A percentile compares a stretch with the other conserved stretches of the same genome.
These are phyloP conservation scores for Ectemnius lituratus DNA, from an alignment of 2,888 invertebrate species.

Conservation along the genomic window DNA sequence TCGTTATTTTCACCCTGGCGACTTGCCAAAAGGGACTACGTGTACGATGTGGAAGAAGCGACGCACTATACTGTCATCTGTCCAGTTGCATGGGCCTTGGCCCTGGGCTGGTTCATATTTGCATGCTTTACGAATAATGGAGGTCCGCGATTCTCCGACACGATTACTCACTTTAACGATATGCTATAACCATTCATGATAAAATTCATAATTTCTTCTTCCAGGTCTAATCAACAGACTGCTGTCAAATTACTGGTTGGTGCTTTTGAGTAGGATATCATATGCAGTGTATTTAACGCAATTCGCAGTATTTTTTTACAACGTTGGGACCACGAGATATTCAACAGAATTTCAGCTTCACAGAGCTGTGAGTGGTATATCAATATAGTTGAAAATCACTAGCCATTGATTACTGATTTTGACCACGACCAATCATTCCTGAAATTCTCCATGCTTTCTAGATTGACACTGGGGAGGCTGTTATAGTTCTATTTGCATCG, in stretches of 20 bases:
- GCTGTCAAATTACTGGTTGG: constrained; percentile 80
- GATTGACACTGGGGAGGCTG: constrained; percentile 81
- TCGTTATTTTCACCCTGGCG: constrained; percentile 82
- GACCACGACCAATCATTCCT: too few species aligned
- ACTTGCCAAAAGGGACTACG: constrained; percentile 81
- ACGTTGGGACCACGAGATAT: constrained; percentile 82
- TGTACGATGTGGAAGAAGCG: constrained; percentile 81
- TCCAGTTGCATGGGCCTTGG: constrained; percentile 82
- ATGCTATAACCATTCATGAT: neutral
- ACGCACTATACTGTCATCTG: constrained; percentile 83
- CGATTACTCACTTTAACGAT: neutral
- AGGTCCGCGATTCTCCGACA: constrained; percentile 72
- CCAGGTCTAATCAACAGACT: constrained; percentile 79
- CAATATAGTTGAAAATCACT: neutral
- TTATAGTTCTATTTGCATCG: constrained; percentile 79
- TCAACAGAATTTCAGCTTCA: constrained; percentile 81
- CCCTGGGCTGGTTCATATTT: constrained; percentile 84
- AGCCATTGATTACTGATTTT: too few species aligned
- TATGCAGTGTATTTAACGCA: constrained; percentile 84
- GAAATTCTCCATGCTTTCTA: constrained; percentile 65
- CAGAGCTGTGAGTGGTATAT: constrained; percentile 79
- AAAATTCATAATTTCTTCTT: neutral
- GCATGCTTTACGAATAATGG: constrained; percentile 80
- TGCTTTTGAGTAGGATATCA: constrained; percentile 83
- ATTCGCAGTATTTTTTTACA: constrained; percentile 84